Conservation (phyloP, 2,113 vertebrate genomes). For the Bungarus multicinctus region DNA sequence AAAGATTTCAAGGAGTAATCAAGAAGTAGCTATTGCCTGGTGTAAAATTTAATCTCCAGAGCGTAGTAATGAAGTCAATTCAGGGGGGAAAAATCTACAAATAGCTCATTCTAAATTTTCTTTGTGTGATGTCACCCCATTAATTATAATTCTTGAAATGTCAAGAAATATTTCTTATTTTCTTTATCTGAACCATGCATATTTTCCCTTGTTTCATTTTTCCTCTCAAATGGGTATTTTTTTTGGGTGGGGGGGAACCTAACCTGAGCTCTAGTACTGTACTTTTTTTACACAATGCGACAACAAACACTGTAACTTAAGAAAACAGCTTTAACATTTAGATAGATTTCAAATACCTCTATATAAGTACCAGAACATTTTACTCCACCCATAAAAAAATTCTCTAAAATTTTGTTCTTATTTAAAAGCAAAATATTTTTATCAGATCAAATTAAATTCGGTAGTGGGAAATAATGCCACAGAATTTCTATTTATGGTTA, state of each 20-base stretch:
- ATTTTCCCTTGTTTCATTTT: slow-evolving; percentile 9
- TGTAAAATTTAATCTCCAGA: background rate
- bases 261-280: background rate
- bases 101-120: background rate
- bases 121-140: background rate
- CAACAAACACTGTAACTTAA: background rate
- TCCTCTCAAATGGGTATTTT: slow-evolving; percentile 21
- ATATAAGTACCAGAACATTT: background rate
- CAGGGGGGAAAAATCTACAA: background rate
- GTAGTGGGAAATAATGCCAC: background rate
- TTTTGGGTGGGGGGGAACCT: background rate
- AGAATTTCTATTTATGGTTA: background rate
- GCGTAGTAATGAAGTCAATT: background rate
- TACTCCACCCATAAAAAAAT: background rate
- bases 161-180: background rate
- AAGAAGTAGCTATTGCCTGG: background rate
- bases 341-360: background rate
- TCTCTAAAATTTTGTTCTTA: background rate
- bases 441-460: background rate
- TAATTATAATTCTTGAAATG: slow-evolving; percentile 7
- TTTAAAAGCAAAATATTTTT: background rate
- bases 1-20: background rate
- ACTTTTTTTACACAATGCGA: background rate
- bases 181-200: slow-evolving; percentile 11
- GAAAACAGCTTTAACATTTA: background rate